Conservation (phyloP, 2,888 invertebrate genomes). For the Drosophila recens region DNA sequence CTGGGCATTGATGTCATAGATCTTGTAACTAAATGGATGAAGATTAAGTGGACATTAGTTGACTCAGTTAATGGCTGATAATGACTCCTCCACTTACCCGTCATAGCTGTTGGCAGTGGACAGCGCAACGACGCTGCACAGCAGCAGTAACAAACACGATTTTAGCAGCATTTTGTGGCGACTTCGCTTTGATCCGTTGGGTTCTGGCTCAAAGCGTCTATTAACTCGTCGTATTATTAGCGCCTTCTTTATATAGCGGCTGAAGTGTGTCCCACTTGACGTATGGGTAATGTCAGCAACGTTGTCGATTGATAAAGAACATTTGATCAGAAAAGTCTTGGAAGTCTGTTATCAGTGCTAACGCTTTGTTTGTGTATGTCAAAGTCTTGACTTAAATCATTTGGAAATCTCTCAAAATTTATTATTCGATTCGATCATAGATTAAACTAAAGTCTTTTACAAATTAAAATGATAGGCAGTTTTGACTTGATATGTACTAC, state of each 20-base stretch:
- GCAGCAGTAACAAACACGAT: slow-evolving; percentile 50
- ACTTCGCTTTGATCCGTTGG: slow-evolving; percentile 50
- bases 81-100: slow-evolving; percentile 58
- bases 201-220: slow-evolving; percentile 49
- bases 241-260: slow-evolving; percentile 53
- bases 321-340: slow-evolving; percentile 58
- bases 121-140: slow-evolving; percentile 47
- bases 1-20: slow-evolving; percentile 78
- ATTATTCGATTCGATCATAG: slow-evolving; percentile 29
- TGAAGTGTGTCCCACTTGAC: slow-evolving; percentile 32
- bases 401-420: slow-evolving; percentile 65
- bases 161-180: slow-evolving; percentile 55
- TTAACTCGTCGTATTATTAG: slow-evolving; percentile 35
- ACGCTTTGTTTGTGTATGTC: slow-evolving; percentile 35
- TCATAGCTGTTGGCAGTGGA: slow-evolving; percentile 50
- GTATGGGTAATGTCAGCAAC: slow-evolving; percentile 39
- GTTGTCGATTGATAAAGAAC: slow-evolving; percentile 42
- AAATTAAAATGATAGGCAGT: background rate
- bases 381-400: slow-evolving; percentile 42
- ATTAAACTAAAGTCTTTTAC: slow-evolving; percentile 29
- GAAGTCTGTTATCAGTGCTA: slow-evolving; percentile 47
- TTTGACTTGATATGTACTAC: background rate
- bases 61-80: background rate
- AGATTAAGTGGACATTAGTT: slow-evolving; percentile 3
- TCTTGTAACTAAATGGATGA: slow-evolving; percentile 76